Conservation (phyloP, 1,140 invertebrate genomes). For the Ceratina australensis region DNA sequence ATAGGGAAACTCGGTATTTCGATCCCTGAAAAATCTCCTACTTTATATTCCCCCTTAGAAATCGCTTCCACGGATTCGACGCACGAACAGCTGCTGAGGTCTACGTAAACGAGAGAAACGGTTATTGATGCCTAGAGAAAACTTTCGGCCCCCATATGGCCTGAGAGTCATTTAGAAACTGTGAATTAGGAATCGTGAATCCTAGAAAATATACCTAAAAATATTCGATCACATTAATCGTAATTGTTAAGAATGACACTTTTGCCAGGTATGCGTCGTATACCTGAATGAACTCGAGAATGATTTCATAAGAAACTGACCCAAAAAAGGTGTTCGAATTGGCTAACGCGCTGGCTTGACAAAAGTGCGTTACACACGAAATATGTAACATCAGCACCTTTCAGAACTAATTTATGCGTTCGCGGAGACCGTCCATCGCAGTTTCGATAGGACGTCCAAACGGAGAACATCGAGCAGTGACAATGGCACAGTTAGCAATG, state of each 20-base stretch:
- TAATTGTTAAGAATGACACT: too few species aligned
- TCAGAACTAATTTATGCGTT: slow-evolving; percentile 22
- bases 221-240: too few species aligned
- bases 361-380: slow-evolving; percentile 16
- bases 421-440: not conserved
- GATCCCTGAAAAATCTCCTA: not conserved
- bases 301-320: not conserved
- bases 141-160: not conserved
- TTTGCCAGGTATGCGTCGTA: not conserved
- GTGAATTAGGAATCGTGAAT: not conserved
- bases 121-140: slow-evolving; percentile 22
- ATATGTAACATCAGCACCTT: slow-evolving; percentile 45
- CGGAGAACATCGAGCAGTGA: not conserved
- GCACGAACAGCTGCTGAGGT: not conserved
- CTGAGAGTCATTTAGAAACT: not conserved
- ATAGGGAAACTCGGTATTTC: not conserved
- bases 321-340: not conserved
- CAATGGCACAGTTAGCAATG: slow-evolving; percentile 7
- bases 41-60: slow-evolving; percentile 28
- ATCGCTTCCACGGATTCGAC: not conserved
- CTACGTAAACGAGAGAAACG: not conserved
- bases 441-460: slow-evolving; percentile 13
- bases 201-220: too few species aligned
- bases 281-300: not conserved
- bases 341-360: not conserved